Base-by-base conservation (phyloP, 2,797 vertebrate genomes). In the Mustela erminea region DNA sequence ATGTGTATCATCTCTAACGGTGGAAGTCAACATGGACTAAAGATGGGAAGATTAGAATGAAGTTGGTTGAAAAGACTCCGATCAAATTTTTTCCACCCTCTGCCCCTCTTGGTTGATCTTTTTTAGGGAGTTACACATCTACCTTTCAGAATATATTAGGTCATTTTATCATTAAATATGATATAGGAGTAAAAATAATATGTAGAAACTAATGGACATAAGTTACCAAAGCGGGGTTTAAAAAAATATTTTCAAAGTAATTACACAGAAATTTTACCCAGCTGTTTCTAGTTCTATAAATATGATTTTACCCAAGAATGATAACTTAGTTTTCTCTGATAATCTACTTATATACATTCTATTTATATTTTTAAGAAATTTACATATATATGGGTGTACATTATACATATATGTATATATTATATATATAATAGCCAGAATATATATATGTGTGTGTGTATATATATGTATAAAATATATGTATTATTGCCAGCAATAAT, bases 101-200 rank as follows among this genome's bases (percentile, higher is more conserved):
- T 91, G 7, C 32, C 20, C 80, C 66, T 87, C 35, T 74, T 3
- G 1, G 20, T 23, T 94, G 21, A 49, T 93, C 18, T 81, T 94
- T 87, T 52, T 64, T 41, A 85, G 43, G 17, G 49, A 78, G 11
- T 84, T 89, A 20, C 4, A 38, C 3, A 7, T 62, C 9, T 80
- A 75, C 32, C 4, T 77, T 92, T 75, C 85, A 94, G 21, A 90
- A 58, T 78, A 20, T 56, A 20, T 46, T 83, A 70, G 74, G 41
- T 49, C 88, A 13, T 95, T 81, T 95, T 82, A 52, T 68, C 64
- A 77, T 74, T 27, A 93, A 58, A 62, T 62, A 93, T 93, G 29
- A n/a, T 75, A n/a, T 8, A 56, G 86, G 15, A 78, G 9, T 78
- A 81, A 94, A 93, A 89, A 32, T 25, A 52, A 52, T 54, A 56